Evolutionary conservation across 2,888 invertebrate genomes (phyloP), one percentile per base, ranked within the genome.

Genomic region (Orchesella flavescens): DNA sequence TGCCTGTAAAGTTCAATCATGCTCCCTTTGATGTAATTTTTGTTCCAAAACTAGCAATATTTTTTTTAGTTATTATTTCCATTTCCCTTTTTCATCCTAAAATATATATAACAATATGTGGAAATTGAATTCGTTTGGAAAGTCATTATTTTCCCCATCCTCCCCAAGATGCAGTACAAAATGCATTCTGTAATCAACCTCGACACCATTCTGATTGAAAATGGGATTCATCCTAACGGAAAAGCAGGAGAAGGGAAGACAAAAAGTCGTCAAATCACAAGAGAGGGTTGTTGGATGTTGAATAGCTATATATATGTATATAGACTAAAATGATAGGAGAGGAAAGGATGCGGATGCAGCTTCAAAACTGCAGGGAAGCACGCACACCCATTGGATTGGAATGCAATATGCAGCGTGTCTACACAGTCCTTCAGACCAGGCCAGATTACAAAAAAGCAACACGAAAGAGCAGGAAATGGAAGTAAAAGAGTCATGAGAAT

Each of bases 191-290:
- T 75, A 75, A 75, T 75, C 65, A 75, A 75, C 15, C 49, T n/a
- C 49, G 75, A 75, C 75, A 75, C 65, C 65, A 75, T 65, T 55
- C 55, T 65, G 65, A 75, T 75, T 75, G 75, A 75, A 75, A 75
- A 74, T 61, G 23, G 43, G 17, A 55, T 74, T 19, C 46, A 44
- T 34, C 34, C 34, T 34, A 34, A 34, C 12, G 44, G 17, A 46
- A 63, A 61, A 44, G 55, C 15, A 34, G 34, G 44, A 65, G n/a
- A 53, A 19, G 19, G 55, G 21, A 61, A 49, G 75, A 75, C 74
- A 55, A 73, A 73, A 75, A 75, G 75, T 65, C 71, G 72, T 79
- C 72, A 72, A 79, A 63, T 65, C 79, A 79, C 53, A 55, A 61
- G 44, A 72, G 23, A 66, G 80, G 61, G 69, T 46, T 61, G 21